Percentiles rank a stretch among this genome's conserved stretches.
phyloP scores from a whole-genome alignment of 2,888 invertebrate genomes.

The Tinea semifulvella region DNA sequence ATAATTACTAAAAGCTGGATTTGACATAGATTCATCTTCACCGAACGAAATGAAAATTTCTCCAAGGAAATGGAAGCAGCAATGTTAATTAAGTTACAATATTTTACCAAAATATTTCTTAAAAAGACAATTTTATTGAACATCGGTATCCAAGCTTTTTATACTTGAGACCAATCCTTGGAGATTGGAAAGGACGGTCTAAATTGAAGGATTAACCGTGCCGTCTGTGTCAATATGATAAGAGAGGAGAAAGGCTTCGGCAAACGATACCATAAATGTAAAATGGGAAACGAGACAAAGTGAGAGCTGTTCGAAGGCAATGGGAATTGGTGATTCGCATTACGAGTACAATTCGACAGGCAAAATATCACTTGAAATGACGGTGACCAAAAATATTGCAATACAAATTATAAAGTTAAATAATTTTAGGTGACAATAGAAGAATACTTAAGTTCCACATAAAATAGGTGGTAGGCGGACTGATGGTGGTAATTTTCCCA shows the following conservation, averaged over 20 bases:
- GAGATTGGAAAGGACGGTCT: conserved; percentile 37
- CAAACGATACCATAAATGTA: conserved; percentile 37
- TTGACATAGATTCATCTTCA: conserved; percentile 2
- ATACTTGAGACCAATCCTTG: conserved; percentile 7
- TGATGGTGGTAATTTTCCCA: too few species aligned
- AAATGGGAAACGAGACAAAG: conserved; percentile 47
- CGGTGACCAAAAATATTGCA: too few species aligned
- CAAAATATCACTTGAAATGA: too few species aligned
- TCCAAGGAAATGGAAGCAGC: background rate
- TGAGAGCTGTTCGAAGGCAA: conserved; percentile 14
- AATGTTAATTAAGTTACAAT: conserved; percentile 11
- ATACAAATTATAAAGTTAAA: too few species aligned
- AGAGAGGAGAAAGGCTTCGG: conserved; percentile 38
- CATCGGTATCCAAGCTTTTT: background rate
- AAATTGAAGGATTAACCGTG: conserved; percentile 50
- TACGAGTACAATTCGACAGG: too few species aligned
- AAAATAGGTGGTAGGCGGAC: too few species aligned
- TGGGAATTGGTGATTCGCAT: too few species aligned
- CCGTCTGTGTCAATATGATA: conserved; percentile 56
- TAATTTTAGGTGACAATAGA: too few species aligned
- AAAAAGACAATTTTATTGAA: conserved; percentile 1
- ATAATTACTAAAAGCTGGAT: background rate
- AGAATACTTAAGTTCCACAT: too few species aligned
- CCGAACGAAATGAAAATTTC: background rate
- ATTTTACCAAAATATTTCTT: conserved; percentile 7